Percentiles rank a stretch among this genome's conserved stretches.
Evolutionary conservation across 2,113 vertebrate genomes (phyloP).

Genomic region (Coptodon bakossiorum): DNA sequence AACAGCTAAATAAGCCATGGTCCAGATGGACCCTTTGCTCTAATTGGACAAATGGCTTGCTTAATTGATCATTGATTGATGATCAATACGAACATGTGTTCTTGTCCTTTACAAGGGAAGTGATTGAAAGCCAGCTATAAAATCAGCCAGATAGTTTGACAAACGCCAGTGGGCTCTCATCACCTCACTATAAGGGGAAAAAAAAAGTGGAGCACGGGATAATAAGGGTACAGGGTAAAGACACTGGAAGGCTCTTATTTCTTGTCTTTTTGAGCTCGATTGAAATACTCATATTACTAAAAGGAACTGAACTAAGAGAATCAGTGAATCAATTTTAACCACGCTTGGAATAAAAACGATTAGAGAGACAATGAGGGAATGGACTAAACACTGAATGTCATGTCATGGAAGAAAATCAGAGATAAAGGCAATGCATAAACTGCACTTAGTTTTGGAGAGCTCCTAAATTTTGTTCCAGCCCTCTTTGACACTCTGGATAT

Average conservation of each 20-base stretch:
- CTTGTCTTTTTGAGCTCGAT: not conserved
- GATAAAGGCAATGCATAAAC: slow-evolving; percentile 13
- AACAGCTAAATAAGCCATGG: slow-evolving; percentile 63
- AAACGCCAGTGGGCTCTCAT: slow-evolving; percentile 49
- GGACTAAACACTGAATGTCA: not conserved
- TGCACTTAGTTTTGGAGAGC: not conserved
- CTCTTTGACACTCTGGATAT: slow-evolving; percentile 6
- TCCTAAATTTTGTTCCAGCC: not conserved
- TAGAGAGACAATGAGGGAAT: not conserved
- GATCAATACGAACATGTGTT: slow-evolving; percentile 76
- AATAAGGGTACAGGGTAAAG: not conserved
- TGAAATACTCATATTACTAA: not conserved
- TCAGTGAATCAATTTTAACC: not conserved
- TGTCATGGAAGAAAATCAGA: not conserved
- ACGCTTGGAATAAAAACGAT: not conserved
- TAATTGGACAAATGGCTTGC: slow-evolving; percentile 76
- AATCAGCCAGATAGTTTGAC: slow-evolving; percentile 68
- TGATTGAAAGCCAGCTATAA: slow-evolving; percentile 73
- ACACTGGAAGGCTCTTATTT: not conserved
- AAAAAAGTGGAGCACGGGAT: not conserved
- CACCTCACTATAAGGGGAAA: not conserved
- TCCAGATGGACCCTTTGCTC: slow-evolving; percentile 53
- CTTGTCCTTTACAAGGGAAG: slow-evolving; percentile 62
- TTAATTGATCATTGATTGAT: slow-evolving; percentile 81
- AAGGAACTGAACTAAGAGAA: not conserved